Evolutionary conservation across 64 coral and sea anemone species (phyloP).

Genomic region (Montipora cactus): DNA sequence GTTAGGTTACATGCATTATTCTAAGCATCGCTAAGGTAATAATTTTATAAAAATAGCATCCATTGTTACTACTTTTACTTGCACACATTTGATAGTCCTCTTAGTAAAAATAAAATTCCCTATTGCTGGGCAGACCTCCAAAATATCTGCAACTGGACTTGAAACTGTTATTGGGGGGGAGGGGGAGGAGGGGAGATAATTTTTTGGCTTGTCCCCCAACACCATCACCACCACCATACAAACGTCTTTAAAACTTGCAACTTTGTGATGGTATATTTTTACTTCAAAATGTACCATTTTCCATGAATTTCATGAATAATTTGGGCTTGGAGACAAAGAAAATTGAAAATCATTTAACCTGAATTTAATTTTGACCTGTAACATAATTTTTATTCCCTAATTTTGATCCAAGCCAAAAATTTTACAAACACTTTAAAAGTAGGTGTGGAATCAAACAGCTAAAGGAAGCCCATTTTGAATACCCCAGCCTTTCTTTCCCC

Average conservation of each 20-base stretch:
- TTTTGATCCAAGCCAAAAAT: constrained; percentile 6
- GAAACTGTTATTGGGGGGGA: background rate
- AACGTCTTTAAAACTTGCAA: background rate
- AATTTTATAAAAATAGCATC: constrained; percentile 8
- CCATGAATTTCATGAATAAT: background rate
- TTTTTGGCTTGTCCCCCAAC: background rate
- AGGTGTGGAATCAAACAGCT: background rate
- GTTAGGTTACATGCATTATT: constrained; percentile 7
- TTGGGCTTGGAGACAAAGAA: background rate
- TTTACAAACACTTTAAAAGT: background rate
- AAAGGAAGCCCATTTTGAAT: too few species aligned
- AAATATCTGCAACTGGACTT: background rate
- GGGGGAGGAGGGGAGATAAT: background rate
- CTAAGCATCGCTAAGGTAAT: constrained; percentile 2
- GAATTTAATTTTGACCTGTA: too few species aligned
- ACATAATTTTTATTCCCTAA: background rate
- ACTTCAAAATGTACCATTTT: constrained; percentile 1
- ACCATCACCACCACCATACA: background rate
- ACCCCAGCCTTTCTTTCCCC: too few species aligned
- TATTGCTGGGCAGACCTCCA: background rate
- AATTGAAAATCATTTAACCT: background rate
- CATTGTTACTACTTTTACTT: background rate
- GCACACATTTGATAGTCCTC: background rate
- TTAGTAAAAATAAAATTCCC: background rate
- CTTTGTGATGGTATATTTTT: constrained; percentile 6